Conservation (phyloP, 2,888 invertebrate genomes). For the Eristalis tenax region DNA sequence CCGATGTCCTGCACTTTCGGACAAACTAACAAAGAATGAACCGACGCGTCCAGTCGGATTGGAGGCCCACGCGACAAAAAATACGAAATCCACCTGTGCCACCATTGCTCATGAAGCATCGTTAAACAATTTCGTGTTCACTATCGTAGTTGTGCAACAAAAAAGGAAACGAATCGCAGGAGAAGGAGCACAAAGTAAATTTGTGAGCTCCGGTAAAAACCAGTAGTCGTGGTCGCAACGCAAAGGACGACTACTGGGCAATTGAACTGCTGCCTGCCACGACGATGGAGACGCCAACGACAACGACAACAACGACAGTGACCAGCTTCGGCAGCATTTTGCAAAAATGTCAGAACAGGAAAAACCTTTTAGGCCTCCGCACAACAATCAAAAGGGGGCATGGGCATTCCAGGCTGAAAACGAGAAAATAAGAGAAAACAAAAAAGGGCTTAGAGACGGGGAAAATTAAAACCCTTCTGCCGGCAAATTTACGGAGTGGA, state of each 20-base stretch:
- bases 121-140: constrained; percentile 68
- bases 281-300: constrained; percentile 33
- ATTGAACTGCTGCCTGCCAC: constrained; percentile 48
- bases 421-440: neutral
- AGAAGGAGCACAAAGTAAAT: constrained; percentile 52
- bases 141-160: constrained; percentile 51
- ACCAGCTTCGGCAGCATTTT: constrained; percentile 42
- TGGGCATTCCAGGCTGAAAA: neutral
- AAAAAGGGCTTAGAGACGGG: constrained; percentile 4
- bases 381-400: constrained; percentile 35
- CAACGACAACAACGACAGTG: constrained; percentile 41
- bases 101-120: constrained; percentile 52
- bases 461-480: constrained; percentile 47
- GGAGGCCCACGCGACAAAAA: constrained; percentile 66
- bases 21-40: constrained; percentile 51
- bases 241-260: constrained; percentile 52
- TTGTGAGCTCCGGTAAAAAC: constrained; percentile 56
- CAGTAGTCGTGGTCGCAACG: constrained; percentile 48
- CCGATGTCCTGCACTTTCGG: constrained; percentile 37
- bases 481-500: constrained; percentile 49
- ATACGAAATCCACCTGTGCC: constrained; percentile 66
- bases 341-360: constrained; percentile 67
- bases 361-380: constrained; percentile 69
- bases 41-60: constrained; percentile 30
- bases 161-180: constrained; percentile 27